These are phyloP conservation scores for Aplysia californica DNA, from an alignment of 1,140 invertebrate genomes.

Conservation along the genomic window DNA sequence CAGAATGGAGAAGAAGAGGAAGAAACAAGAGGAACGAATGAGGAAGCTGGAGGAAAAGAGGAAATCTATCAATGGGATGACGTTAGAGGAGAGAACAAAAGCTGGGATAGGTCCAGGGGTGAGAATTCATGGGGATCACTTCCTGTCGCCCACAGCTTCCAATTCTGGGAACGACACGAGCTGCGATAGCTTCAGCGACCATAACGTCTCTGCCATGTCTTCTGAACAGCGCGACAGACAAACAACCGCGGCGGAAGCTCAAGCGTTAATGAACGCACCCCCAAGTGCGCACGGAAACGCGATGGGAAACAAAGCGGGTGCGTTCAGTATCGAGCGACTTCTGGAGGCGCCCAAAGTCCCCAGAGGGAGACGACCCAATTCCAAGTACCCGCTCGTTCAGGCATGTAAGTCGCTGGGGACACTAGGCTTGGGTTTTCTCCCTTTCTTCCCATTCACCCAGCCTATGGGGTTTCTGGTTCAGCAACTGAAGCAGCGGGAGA, in stretches of 20 bases:
- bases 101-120: neutral
- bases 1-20: slow-evolving; percentile 75
- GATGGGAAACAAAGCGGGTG: slow-evolving; percentile 11
- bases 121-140: neutral
- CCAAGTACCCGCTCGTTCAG: slow-evolving; percentile 69
- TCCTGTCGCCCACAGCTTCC: slow-evolving; percentile 17
- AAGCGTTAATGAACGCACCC: too few species aligned
- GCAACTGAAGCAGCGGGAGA: slow-evolving; percentile 27
- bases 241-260: too few species aligned
- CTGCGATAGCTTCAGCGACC: slow-evolving; percentile 15
- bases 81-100: neutral
- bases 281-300: slow-evolving; percentile 6
- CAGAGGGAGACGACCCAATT: slow-evolving; percentile 67
- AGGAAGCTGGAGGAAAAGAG: slow-evolving; percentile 57
- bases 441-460: slow-evolving; percentile 68
- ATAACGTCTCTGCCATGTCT: neutral
- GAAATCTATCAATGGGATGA: neutral
- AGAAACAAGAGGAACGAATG: slow-evolving; percentile 78
- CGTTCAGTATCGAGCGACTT: slow-evolving; percentile 64
- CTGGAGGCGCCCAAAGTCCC: slow-evolving; percentile 65
- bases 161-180: neutral
- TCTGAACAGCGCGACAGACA: too few species aligned
- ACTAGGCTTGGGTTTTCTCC: slow-evolving; percentile 58
- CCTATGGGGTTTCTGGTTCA: slow-evolving; percentile 66
- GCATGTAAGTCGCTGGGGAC: slow-evolving; percentile 68